Percentiles rank a stretch among this genome's conserved stretches.
Evolutionary conservation across 2,888 invertebrate species (phyloP).

Genomic region (Nymphalis c-album): DNA sequence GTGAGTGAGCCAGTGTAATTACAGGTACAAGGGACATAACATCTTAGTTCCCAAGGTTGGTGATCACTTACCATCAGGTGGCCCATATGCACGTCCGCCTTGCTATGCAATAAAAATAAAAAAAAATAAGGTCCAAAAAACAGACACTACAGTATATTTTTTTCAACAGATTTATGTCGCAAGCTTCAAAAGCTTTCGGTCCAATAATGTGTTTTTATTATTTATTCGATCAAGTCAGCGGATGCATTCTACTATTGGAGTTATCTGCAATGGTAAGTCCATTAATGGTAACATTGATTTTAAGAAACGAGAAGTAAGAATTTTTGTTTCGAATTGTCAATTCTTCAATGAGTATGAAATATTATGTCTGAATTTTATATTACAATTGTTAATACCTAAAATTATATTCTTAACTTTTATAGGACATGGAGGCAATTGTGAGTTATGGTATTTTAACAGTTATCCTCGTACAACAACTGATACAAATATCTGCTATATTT

Average conservation of each 20-base stretch:
- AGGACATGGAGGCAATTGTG: constrained; percentile 32
- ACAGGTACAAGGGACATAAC: too few species aligned
- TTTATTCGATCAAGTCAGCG: constrained; percentile 34
- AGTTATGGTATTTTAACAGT: constrained; percentile 40
- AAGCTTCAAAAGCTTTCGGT: constrained; percentile 32
- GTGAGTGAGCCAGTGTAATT: too few species aligned
- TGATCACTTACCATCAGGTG: too few species aligned
- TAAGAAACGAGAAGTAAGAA: background rate
- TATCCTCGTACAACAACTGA: constrained; percentile 44
- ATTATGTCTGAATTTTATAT: too few species aligned
- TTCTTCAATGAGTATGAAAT: too few species aligned
- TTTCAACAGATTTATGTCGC: constrained; percentile 13
- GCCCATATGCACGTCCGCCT: too few species aligned
- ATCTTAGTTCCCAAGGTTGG: too few species aligned
- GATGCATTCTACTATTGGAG: constrained; percentile 37
- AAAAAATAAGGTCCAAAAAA: too few species aligned
- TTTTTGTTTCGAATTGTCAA: too few species aligned
- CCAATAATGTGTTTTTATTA: constrained; percentile 33
- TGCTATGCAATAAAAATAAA: too few species aligned
- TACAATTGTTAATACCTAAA: too few species aligned
- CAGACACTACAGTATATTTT: background rate
- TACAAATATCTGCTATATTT: constrained; percentile 47
- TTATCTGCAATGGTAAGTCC: constrained; percentile 31
- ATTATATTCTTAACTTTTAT: background rate
- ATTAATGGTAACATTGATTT: background rate